Conservation (phyloP, 2,797 vertebrate genomes). For the Distichodus sexfasciatus region DNA sequence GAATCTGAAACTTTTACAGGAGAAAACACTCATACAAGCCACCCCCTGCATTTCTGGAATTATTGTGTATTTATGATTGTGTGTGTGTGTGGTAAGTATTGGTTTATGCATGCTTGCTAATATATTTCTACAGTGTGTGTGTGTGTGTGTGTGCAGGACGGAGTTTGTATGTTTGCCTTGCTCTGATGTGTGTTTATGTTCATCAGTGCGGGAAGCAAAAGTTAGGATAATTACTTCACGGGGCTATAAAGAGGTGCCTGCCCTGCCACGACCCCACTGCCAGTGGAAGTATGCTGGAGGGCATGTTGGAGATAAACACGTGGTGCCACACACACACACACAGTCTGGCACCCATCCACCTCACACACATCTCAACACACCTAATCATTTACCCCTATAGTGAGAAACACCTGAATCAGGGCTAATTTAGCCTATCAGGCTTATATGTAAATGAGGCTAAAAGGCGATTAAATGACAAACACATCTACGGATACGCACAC, state of each 20-base stretch:
- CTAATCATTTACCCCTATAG: slow-evolving; percentile 68
- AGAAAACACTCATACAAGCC: no score
- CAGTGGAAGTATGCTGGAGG: slow-evolving; percentile 17
- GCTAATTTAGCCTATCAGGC: slow-evolving; percentile 70
- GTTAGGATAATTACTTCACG: slow-evolving; percentile 42
- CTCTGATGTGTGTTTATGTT: slow-evolving; percentile 40
- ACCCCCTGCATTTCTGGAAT: no score
- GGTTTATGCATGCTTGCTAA: background rate
- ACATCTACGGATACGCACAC: slow-evolving; percentile 9
- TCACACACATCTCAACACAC: slow-evolving; percentile 25
- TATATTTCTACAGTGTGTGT: slow-evolving; percentile 35
- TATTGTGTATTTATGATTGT: no score
- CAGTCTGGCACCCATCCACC: slow-evolving; percentile 10
- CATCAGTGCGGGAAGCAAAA: slow-evolving; percentile 36
- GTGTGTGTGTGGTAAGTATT: no score
- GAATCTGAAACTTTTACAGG: no score
- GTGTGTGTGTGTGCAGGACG: slow-evolving; percentile 20
- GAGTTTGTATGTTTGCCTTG: slow-evolving; percentile 33
- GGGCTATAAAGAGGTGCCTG: no score
- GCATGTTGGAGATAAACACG: slow-evolving; percentile 38
- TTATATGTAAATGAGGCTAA: slow-evolving; percentile 77
- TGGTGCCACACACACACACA: slow-evolving; percentile 13
- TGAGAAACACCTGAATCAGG: slow-evolving; percentile 72
- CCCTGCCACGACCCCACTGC: slow-evolving; percentile 33
- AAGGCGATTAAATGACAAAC: slow-evolving; percentile 66